These are phyloP conservation scores for Lymantria monacha DNA, from an alignment of 2,888 invertebrate genomes.

Conservation along the genomic window DNA sequence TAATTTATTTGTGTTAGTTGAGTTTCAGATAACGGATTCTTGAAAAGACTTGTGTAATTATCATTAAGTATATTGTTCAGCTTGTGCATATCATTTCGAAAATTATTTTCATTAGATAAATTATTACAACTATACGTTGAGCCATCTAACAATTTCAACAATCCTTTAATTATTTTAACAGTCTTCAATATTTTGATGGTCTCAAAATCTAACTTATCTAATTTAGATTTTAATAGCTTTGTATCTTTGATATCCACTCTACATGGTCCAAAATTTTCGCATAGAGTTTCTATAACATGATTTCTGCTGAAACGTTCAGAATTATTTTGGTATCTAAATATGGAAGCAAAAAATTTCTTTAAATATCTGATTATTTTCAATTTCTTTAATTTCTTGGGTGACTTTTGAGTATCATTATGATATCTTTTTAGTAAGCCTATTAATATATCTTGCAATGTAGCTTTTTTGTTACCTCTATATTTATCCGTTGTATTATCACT, in stretches of 20 bases:
- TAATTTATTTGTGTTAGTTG: conserved; percentile 49
- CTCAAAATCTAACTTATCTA: conserved; percentile 50
- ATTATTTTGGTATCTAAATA: conserved; percentile 35
- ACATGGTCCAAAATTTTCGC: conserved; percentile 51
- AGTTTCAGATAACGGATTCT: conserved; percentile 35
- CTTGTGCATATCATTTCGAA: conserved; percentile 43
- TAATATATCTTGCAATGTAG: conserved; percentile 26
- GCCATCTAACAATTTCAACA: conserved; percentile 43
- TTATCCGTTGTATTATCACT: conserved; percentile 6
- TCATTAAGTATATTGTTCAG: conserved; percentile 49
- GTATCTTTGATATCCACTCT: conserved; percentile 37
- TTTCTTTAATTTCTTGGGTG: conserved; percentile 28
- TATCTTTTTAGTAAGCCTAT: conserved; percentile 20
- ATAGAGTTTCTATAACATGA: conserved; percentile 47
- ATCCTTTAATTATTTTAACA: conserved; percentile 56
- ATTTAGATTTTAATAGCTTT: conserved; percentile 41
- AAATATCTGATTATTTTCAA: conserved; percentile 46
- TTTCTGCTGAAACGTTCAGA: conserved; percentile 31
- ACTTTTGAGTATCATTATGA: conserved; percentile 11
- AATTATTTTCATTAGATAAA: conserved; percentile 12
- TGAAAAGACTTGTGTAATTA: conserved; percentile 19
- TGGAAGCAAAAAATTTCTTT: conserved; percentile 50
- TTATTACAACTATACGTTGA: conserved; percentile 6
- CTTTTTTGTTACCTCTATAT: conserved; percentile 13
- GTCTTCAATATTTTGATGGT: conserved; percentile 49